Evolutionary conservation across 2,888 invertebrate genomes (phyloP).

Genomic region (Coenonympha arcania): DNA sequence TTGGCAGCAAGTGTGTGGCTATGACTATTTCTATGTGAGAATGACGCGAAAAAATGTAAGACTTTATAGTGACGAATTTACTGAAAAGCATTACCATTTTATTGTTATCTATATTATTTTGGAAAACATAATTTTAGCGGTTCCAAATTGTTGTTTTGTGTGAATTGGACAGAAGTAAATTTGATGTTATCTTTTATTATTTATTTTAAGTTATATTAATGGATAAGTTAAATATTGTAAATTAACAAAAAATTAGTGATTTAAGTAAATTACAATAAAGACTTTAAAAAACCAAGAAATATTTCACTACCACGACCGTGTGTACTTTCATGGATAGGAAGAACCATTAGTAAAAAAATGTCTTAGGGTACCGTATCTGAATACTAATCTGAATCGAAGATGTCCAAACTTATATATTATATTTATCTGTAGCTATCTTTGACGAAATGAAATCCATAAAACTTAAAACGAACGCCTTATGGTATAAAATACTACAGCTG

Average conservation of each 20-base stretch:
- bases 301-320: too few relatives aligned
- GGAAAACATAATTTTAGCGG: constrained; percentile 49
- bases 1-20: constrained; percentile 29
- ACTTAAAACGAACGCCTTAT: constrained; percentile 21
- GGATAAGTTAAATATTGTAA: constrained; percentile 68
- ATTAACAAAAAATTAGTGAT: constrained; percentile 70
- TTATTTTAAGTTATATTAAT: constrained; percentile 54
- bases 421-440: too few relatives aligned
- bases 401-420: too few relatives aligned
- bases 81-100: constrained; percentile 33
- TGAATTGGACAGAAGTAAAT: constrained; percentile 47
- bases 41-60: constrained; percentile 18
- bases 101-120: constrained; percentile 40
- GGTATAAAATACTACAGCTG: constrained; percentile 16
- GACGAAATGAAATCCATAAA: not conserved
- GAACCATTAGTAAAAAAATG: too few relatives aligned
- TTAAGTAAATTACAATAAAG: constrained; percentile 54
- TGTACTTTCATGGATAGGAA: too few relatives aligned
- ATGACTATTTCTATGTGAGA: constrained; percentile 27
- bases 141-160: constrained; percentile 63
- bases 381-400: too few relatives aligned
- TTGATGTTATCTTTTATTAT: constrained; percentile 70
- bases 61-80: constrained; percentile 40
- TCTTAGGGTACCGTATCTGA: too few relatives aligned
- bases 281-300: constrained; percentile 29